Evolutionary conservation across 2,113 vertebrate species (phyloP).

Genomic region (Forbesichthys agassizii): DNA sequence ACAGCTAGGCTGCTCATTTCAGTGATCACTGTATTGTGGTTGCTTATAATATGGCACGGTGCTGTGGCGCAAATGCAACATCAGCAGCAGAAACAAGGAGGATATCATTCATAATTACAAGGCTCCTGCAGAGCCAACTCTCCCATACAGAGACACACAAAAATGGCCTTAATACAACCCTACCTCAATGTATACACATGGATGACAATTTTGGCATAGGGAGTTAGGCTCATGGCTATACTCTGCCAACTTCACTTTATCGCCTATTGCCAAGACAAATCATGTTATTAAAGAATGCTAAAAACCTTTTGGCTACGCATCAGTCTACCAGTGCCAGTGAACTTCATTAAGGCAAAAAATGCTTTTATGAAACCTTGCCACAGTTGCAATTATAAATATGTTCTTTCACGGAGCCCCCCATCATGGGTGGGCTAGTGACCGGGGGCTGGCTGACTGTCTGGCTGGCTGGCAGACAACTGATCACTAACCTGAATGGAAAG

Average conservation of each 20-base stretch:
- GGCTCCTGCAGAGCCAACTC: conserved; percentile 67
- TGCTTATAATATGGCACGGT: conserved; percentile 57
- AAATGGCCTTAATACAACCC: conserved; percentile 74
- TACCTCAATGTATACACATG: conserved; percentile 69
- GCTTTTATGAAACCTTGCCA: conserved; percentile 76
- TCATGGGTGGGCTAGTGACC: conserved; percentile 79
- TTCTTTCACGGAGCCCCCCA: conserved; percentile 70
- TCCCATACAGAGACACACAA: conserved; percentile 66
- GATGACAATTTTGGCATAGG: conserved; percentile 74
- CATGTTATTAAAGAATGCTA: conserved; percentile 73
- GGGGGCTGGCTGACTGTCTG: conserved; percentile 61
- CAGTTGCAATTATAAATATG: conserved; percentile 78
- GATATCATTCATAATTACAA: conserved; percentile 75
- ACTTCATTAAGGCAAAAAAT: conserved; percentile 72
- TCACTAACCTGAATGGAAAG: conserved; percentile 77
- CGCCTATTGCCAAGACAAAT: conserved; percentile 77
- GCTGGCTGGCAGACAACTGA: conserved; percentile 78
- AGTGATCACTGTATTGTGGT: conserved; percentile 57
- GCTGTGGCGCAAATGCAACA: conserved; percentile 74
- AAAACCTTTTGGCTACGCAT: conserved; percentile 73
- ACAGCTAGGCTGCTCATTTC: conserved; percentile 51
- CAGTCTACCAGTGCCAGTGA: conserved; percentile 63
- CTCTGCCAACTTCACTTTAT: conserved; percentile 68
- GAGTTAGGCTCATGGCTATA: conserved; percentile 70
- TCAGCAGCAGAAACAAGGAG: conserved; percentile 66